Percentiles rank a stretch among this genome's conserved stretches.
Evolutionary conservation across 1,140 invertebrate species (phyloP).

Genomic region (Paracyclopina nana): DNA sequence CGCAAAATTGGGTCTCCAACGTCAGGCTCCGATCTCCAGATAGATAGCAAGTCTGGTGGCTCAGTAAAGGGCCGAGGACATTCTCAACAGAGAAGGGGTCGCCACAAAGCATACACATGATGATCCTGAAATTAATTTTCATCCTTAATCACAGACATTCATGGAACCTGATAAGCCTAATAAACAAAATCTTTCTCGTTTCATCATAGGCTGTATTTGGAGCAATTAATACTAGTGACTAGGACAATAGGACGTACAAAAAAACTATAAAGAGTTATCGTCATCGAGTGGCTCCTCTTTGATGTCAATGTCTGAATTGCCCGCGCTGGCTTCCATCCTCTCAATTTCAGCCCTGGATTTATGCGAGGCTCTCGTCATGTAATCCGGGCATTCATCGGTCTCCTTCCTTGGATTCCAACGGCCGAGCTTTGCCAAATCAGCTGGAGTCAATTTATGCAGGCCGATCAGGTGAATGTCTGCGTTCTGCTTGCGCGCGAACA

Average conservation of each 20-base stretch:
- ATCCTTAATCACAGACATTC: too few relatives aligned
- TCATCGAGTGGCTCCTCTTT: too few relatives aligned
- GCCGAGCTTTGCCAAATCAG: neutral
- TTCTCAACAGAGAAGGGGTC: conserved; percentile 80
- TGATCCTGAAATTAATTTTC: conserved; percentile 40
- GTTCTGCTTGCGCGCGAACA: neutral
- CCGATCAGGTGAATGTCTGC: neutral
- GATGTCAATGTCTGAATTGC: too few relatives aligned
- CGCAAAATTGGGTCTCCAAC: conserved; percentile 70
- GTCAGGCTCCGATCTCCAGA: conserved; percentile 68
- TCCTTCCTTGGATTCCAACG: conserved; percentile 1
- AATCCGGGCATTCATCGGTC: neutral
- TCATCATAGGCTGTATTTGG: too few relatives aligned
- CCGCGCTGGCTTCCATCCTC: too few relatives aligned
- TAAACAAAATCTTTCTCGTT: too few relatives aligned
- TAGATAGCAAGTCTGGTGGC: conserved; percentile 65
- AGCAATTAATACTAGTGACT: too few relatives aligned
- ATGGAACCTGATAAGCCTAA: too few relatives aligned
- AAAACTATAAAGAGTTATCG: too few relatives aligned
- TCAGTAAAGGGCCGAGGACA: conserved; percentile 63
- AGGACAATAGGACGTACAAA: too few relatives aligned
- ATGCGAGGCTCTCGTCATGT: too few relatives aligned
- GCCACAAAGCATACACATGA: conserved; percentile 92
- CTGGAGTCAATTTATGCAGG: neutral
- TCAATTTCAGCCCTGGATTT: too few relatives aligned